Base-by-base conservation (phyloP, 2,888 invertebrate species). In the Lycocerus yunnanus region DNA sequence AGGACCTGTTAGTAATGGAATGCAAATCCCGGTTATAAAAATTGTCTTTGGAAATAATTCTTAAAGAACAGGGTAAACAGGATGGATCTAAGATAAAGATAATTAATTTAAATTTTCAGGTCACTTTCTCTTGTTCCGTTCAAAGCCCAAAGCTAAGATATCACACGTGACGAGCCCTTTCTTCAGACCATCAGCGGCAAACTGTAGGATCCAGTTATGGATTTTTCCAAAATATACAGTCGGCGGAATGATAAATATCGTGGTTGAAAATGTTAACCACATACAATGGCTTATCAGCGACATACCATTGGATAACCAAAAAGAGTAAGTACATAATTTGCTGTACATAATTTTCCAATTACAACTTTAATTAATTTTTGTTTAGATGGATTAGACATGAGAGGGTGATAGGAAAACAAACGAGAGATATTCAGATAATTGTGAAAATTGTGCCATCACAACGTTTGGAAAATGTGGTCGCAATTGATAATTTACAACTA, bases 401-500 rank as follows among this genome's bases (percentile, higher is more conserved):
- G 43, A 88, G 90, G 79, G 88, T 88, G 24, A 86, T 92, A n/a
- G 91, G 92, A 13, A 86, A 90, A 58, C 90, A 91, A 67, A 90
- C 89, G 9, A 90, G 92, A 74, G 89, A 91, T 67, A 93, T 93
- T 84, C 89, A 88, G 69, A 89, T 94, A 58, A 87, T 92, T n/a
- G 84, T 94, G 78, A 94, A 94, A 84, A 88, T 93, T 58, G 88
- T 89, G n/a, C 88, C 90, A 6, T 75, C 83, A 10, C 82, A 82
- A 73, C 80, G 63, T 63, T 86, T 88, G 6, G 82, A 82, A 16
- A 84, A 86, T 0, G 93, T 94, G 81, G 91, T 96, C 24, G 96
- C 95, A 13, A 89, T 96, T 63, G 96, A 96, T 87, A 94, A 96
- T 84, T 90, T 97, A 74, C 89, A 91, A 15, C 90, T 97, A 88